These are phyloP conservation scores for Capra hircus DNA, from an alignment of 2,113 vertebrate species.

Conservation along the genomic window DNA sequence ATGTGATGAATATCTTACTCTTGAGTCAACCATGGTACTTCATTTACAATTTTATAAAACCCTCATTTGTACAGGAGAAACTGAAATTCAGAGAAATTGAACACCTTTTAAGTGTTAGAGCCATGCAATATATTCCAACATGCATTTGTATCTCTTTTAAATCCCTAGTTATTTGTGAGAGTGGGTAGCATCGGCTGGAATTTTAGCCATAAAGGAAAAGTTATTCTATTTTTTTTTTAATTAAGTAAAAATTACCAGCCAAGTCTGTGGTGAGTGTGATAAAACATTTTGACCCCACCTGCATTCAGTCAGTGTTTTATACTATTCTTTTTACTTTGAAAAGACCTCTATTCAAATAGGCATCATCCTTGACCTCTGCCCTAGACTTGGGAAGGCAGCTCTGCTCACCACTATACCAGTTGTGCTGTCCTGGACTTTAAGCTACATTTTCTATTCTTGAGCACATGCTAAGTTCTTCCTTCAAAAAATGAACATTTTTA, in stretches of 20 bases:
- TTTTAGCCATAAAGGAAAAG: background rate
- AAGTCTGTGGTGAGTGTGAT: background rate
- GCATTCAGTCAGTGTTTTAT: background rate
- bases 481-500: background rate
- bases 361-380: background rate
- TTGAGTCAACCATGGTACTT: background rate
- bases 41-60: background rate
- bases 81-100: background rate
- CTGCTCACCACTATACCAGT: background rate
- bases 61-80: background rate
- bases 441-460: background rate
- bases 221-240: conserved; percentile 13
- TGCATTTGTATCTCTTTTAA: conserved; percentile 21
- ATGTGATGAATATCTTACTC: background rate
- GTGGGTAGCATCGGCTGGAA: background rate
- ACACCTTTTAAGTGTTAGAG: background rate
- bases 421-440: background rate
- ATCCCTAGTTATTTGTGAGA: background rate
- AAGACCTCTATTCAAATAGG: background rate
- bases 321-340: conserved; percentile 9
- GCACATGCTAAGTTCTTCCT: background rate
- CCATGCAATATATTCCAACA: background rate
- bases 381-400: background rate
- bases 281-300: background rate
- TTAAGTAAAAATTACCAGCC: background rate